Evolutionary conservation across 2,888 invertebrate species (phyloP), one percentile per base, ranked within the genome.

Genomic region (Nomada ferruginata): DNA sequence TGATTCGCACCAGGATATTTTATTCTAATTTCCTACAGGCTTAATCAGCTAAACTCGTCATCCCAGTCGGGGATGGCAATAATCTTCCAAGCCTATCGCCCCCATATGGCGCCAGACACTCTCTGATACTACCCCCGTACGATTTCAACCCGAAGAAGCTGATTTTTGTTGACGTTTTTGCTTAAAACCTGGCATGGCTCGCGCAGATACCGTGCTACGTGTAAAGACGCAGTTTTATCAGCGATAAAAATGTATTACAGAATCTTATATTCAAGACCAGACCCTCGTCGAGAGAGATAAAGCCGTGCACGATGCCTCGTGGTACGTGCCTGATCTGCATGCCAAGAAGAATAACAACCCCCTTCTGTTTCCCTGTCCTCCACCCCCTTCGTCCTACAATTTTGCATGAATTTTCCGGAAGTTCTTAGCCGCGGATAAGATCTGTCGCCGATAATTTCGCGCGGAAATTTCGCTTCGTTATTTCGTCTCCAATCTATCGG

Each of bases 241-340:
- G 82, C 87, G 87, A 89, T 90, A 89, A 90, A 90, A 90, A 90
- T 89, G 87, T 90, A 90, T 90, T 89, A 87, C 85, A 71, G 85
- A 88, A 88, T 88, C 90, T 89, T 89, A 87, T 89, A 90, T 90
- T 89, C 90, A 89, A 53, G 85, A 77, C 89, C 80, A 86, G 84
- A 82, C 87, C 65, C 81, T 72, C 78, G 71, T 66, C 82, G 77
- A 44, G 74, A 82, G 84, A 87, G 88, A 89, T 90, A 90, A 87
- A 90, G 85, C 85, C 84, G 85, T 71, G 83, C 84, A 73, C 85
- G 85, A 85, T 86, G 86, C 85, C 82, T 82, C 85, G 85, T 66
- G 82, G 66, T 89, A 89, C 90, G 89, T 89, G 90, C 85, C 86
- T 79, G 90, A 90, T 90, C 89, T 87, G 87, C 87, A 85, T 85